Conservation (phyloP, 1,140 invertebrate genomes). For the Pollicipes pollicipes region DNA sequence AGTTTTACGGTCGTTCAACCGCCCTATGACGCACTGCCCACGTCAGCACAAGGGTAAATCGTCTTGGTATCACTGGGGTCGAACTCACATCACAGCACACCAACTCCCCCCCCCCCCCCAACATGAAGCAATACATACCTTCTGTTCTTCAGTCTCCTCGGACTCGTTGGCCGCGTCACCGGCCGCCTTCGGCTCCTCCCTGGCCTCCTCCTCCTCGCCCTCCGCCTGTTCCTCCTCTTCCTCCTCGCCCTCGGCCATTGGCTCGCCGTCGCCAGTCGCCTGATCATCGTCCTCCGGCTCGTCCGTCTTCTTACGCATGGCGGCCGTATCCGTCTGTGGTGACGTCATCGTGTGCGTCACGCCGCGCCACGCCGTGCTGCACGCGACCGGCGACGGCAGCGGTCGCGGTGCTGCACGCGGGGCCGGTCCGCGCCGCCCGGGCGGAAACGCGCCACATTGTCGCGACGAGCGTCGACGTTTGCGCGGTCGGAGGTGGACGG, state of each 20-base stretch:
- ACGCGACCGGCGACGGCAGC: neutral
- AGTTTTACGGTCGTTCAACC: too few relatives aligned
- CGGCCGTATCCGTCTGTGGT: constrained; percentile 10
- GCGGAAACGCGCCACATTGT: neutral
- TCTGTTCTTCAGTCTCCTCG: neutral
- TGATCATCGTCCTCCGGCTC: constrained; percentile 12
- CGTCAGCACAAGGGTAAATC: too few relatives aligned
- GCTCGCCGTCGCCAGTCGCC: neutral
- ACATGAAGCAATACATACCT: neutral
- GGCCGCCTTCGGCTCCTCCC: neutral
- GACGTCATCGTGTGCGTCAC: too few relatives aligned
- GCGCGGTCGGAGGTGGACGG: too few relatives aligned
- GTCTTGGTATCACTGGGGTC: too few relatives aligned
- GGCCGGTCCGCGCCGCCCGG: neutral
- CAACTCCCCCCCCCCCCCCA: too few relatives aligned
- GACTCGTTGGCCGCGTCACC: neutral
- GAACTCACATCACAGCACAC: too few relatives aligned
- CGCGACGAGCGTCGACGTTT: neutral
- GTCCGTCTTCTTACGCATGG: constrained; percentile 15
- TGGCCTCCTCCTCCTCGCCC: neutral
- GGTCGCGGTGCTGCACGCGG: neutral
- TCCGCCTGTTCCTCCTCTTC: neutral
- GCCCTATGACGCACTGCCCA: too few relatives aligned
- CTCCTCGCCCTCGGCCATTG: neutral
- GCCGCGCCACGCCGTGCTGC: neutral